Percentiles rank a stretch among this genome's conserved stretches.
These are phyloP conservation scores for Holothuria leucospilota DNA, from an alignment of 53 echinoderm and acorn worm genomes.

Conservation along the genomic window DNA sequence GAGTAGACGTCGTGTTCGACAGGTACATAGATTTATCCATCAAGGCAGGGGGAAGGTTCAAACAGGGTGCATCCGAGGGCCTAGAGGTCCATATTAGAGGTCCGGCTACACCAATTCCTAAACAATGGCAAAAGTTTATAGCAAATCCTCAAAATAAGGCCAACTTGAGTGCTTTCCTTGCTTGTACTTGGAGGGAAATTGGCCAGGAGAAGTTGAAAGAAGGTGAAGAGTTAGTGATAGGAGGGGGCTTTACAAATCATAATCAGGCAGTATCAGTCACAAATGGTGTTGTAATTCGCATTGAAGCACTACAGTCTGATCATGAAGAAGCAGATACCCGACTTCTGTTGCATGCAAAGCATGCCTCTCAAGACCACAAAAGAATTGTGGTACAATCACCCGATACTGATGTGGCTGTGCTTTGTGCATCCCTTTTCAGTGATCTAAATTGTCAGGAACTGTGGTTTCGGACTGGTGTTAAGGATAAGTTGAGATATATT, in stretches of 20 bases:
- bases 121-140: slow-evolving; percentile 13
- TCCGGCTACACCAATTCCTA: slow-evolving; percentile 3
- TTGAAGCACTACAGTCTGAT: background rate
- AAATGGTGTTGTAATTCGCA: background rate
- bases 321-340: too few species aligned
- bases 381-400: slow-evolving; percentile 15
- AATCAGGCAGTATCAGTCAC: background rate
- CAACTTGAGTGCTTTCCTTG: background rate
- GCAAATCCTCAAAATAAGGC: background rate
- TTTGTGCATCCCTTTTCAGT: background rate
- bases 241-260: too few species aligned
- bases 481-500: too few species aligned
- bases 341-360: background rate
- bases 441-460: too few species aligned
- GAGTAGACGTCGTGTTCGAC: slow-evolving; percentile 15
- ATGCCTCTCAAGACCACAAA: background rate
- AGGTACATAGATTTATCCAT: background rate
- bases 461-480: slow-evolving; percentile 15
- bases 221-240: background rate
- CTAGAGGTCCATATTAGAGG: background rate
- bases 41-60: background rate
- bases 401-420: slow-evolving; percentile 3
- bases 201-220: slow-evolving; percentile 6
- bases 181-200: too few species aligned
- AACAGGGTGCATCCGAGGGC: slow-evolving; percentile 2